Base-by-base conservation (phyloP, 92 coral and sea anemone genomes). In the Blastomussa wellsi region DNA sequence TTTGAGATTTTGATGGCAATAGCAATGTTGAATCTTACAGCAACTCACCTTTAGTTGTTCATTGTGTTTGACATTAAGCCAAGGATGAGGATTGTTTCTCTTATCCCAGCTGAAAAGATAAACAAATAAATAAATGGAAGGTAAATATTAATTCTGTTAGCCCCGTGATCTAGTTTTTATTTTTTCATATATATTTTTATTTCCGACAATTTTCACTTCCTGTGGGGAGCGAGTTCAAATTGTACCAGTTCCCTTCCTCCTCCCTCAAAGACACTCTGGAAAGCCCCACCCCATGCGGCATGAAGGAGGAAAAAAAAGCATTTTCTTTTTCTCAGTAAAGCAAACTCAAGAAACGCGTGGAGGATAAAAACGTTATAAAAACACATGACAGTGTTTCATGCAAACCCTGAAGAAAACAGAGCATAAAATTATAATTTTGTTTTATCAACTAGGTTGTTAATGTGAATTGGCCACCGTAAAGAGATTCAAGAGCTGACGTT, bases 1-100 rank as follows among this genome's bases (percentile, higher is more conserved):
- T n/a, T n/a, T n/a, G n/a, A n/a, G n/a, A n/a, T n/a, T n/a, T n/a
- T n/a, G n/a, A n/a, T n/a, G n/a, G n/a, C n/a, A n/a, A n/a, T n/a
- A n/a, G n/a, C n/a, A n/a, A n/a, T n/a, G n/a, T 33, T 7, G 0
- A 17, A 20, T 7, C 7, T 17, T 52, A 16, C 9, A 37, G 6
- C 20, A 38, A 60, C 92, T 84, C 28, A 96, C 98, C 94, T 89
- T 96, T 26, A 93, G 86, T 86, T 94, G 94, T 79, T 94, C 93
- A 78, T 91, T 89, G 53, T 86, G 95, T 35, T 89, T 80, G 65
- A 96, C 92, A 59, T 78, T 90, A 38, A 84, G 79, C 96, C 97
- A 96, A 0, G 98, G 98, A 14, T 90, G 87, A 29, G 92, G 92
- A 35, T 93, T 92, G 81, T 92, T 94, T 86, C 88, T 92, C 84